phyloP scores from a whole-genome alignment of 2,113 vertebrate species.

The Microcebus ravelobensis region DNA sequence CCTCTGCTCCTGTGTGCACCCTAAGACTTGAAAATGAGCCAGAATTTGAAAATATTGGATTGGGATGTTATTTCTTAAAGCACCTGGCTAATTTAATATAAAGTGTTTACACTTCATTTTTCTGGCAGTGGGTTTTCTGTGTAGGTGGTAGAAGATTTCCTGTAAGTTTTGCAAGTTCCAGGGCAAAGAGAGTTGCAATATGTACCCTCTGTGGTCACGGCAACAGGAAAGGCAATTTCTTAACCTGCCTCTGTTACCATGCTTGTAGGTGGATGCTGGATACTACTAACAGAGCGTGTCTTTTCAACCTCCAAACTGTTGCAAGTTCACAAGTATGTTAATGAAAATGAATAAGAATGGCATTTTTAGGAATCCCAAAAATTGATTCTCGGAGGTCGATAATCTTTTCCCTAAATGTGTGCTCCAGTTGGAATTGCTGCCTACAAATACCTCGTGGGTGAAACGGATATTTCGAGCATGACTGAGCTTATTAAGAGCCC shows the following conservation, averaged over 20 bases:
- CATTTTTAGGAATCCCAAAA: conserved; percentile 26
- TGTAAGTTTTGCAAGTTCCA: conserved; percentile 70
- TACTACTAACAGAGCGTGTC: background rate
- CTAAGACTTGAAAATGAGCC: conserved; percentile 17
- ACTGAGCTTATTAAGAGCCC: conserved; percentile 65
- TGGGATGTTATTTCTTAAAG: conserved; percentile 33
- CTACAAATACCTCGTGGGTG: conserved; percentile 57
- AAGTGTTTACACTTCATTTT: conserved; percentile 68
- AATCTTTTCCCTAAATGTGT: background rate
- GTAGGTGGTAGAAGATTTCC: conserved; percentile 75
- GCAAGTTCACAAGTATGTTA: background rate
- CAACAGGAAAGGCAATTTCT: background rate
- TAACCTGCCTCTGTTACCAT: background rate
- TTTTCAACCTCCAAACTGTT: background rate
- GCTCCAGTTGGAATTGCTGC: background rate
- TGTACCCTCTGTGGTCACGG: conserved; percentile 25
- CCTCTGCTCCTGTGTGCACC: background rate
- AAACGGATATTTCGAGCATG: conserved; percentile 66
- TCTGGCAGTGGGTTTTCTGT: conserved; percentile 48
- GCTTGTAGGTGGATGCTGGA: background rate
- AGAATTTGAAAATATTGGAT: conserved; percentile 16
- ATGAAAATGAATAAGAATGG: background rate
- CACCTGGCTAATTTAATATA: conserved; percentile 62
- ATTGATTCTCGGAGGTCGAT: conserved; percentile 46
- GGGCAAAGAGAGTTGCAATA: conserved; percentile 20